A percentile compares a stretch with the other conserved stretches of the same genome.
Conservation (phyloP, 2,113 vertebrate genomes). For the Tragelaphus strepsiceros region DNA sequence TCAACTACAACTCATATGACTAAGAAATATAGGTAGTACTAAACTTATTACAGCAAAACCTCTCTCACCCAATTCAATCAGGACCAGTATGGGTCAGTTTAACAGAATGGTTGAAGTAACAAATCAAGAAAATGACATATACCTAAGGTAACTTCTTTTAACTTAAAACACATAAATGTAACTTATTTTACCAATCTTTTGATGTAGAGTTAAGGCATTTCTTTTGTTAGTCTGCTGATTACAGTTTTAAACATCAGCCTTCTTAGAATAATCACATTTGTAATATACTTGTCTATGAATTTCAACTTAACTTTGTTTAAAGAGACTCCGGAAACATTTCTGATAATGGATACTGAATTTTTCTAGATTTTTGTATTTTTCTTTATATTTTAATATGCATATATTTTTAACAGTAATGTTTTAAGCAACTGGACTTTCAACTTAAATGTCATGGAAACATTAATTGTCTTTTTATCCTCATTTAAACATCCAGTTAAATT, state of each 20-base stretch:
- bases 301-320: slow-evolving; percentile 4
- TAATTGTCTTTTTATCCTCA: not conserved
- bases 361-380: not conserved
- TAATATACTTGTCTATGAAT: not conserved
- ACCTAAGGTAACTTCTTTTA: not conserved
- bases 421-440: not conserved
- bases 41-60: not conserved
- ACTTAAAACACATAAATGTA: not conserved
- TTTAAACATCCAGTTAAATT: not conserved
- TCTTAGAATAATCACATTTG: not conserved
- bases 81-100: not conserved
- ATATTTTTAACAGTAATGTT: not conserved
- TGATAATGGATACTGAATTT: not conserved
- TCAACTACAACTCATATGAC: not conserved
- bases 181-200: not conserved
- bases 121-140: not conserved
- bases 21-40: not conserved
- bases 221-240: not conserved
- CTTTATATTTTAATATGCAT: not conserved
- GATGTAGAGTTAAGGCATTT: not conserved
- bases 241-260: not conserved
- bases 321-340: not conserved
- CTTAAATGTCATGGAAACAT: not conserved
- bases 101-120: not conserved
- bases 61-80: not conserved